Base-by-base conservation (phyloP, 2,797 vertebrate genomes). In the Sparidentex hasta region DNA sequence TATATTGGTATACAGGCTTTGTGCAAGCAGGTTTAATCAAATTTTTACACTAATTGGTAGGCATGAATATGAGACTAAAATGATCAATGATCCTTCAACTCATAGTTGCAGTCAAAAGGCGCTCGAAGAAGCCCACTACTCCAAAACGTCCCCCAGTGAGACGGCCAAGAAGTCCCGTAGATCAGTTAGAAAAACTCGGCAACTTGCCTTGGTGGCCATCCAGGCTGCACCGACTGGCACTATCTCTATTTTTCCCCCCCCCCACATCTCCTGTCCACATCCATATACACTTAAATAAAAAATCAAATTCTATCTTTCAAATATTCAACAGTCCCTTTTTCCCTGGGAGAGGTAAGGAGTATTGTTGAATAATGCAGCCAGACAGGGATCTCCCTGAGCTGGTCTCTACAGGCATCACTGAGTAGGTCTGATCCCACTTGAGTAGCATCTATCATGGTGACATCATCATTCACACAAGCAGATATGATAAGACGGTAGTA, bases 301-400 rank as follows among this genome's bases (percentile, higher is more conserved):
- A 94, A 94, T 94, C 88, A 58, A 94, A 95, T 90, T 66, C 87
- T 90, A 69, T 93, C 87, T 91, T 90, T 95, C 90, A 96, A 95
- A 95, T 95, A 96, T 95, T 96, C 92, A 95, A 62, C 88, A 93
- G 92, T 90, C 80, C 84, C 87, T 88, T 93, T 93, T 73, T 92
- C 88, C 92, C 87, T 93, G 72, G 78, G 90, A 94, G 93, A 94
- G 92, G 91, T 92, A 92, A 81, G 88, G 92, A 93, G 91, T 88
- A 92, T 92, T 91, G 93, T 94, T 96, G 92, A 96, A 95, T 96
- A 94, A 96, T 96, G 94, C 90, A 95, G 92, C 90, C 90, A 92
- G 90, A 92, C 93, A 80, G 93, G 90, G 94, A 94, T 93, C 93
- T 95, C 94, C 94, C 94, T 88, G 90, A 89, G 92, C 92, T 84